Evolutionary conservation across 2,888 invertebrate genomes (phyloP), one percentile per base, ranked within the genome.

Genomic region (Biston stratarius): DNA sequence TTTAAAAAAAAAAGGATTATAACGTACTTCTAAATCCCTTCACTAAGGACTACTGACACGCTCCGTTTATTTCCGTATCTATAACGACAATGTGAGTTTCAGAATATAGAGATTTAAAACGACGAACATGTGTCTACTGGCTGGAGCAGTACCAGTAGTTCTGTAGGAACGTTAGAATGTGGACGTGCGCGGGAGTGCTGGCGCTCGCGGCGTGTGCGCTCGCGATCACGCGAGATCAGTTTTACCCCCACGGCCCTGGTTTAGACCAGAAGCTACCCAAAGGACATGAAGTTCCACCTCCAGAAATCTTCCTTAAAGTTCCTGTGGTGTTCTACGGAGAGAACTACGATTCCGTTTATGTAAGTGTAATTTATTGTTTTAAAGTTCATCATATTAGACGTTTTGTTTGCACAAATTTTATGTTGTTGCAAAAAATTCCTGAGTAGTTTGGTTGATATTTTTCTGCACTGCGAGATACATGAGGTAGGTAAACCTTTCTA

Each of bases 281-380:
- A 56, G 94, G 94, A 0, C 94, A 95, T 75, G 96, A 96, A 73
- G 88, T 95, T 14, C 94, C 96, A n/a, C 95, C 96, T 11, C 94
- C 94, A 0, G 96, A 97, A 83, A 89, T 96, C 7, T 82, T 84
- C 5, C 94, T 98, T 1, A 94, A 94, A 79, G 96, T 96, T 45
- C 97, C 98, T 1, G 95, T 99, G 63, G 94, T 95, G 58, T 98
- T 98, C 91, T 99, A 96, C 86, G 97, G 96, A 75, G 96, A 96
- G 74, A 91, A 92, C 71, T 98, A 97, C 87, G 95, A 96, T 64
- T 94, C 95, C 44, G 94, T 98, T 80, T 98, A 95, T 89, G 98
- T 99, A 92, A 98, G 98, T 98, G 38, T 38, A 9, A 24, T 24
- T 24, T 24, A 2, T 24, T n/a, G n/a, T 24, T 24, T 24, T 24